Percentiles rank a stretch among this genome's conserved stretches.
These are phyloP conservation scores for Chloroclysta siterata DNA, from an alignment of 2,888 invertebrate genomes.

Conservation along the genomic window DNA sequence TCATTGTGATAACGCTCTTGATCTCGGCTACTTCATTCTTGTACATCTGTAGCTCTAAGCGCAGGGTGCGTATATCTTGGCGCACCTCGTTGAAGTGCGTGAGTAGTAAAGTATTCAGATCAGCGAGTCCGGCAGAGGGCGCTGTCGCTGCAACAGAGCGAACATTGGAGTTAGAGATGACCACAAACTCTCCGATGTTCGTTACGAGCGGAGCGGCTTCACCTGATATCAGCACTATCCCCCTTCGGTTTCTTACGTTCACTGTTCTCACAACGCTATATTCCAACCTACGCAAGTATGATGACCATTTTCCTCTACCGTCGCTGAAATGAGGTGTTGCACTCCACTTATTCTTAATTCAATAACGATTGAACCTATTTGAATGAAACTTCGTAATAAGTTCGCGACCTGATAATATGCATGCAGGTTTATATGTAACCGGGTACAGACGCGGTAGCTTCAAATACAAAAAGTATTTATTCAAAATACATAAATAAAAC, in stretches of 20 bases:
- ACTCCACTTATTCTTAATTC: neutral
- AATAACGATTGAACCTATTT: neutral
- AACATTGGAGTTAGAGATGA: neutral
- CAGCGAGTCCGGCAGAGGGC: neutral
- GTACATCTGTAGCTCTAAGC: neutral
- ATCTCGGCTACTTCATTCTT: neutral
- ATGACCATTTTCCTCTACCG: neutral
- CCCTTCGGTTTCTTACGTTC: neutral
- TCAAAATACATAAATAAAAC: no score
- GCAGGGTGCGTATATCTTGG: neutral
- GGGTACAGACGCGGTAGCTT: no score
- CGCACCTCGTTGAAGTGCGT: neutral
- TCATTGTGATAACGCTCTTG: neutral
- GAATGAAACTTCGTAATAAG: no score
- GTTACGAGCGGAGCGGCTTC: no score
- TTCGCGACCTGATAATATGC: no score
- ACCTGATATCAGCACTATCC: no score
- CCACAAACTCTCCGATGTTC: no score
- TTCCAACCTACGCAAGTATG: no score
- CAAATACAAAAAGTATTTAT: no score
- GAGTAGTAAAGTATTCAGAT: neutral
- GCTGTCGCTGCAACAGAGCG: neutral
- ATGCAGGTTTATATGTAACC: no score
- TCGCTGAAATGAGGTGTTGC: neutral
- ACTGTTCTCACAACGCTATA: no score